A percentile compares a stretch with the other conserved stretches of the same genome.
phyloP scores from a whole-genome alignment of 2,113 vertebrate species.

The Castor canadensis region DNA sequence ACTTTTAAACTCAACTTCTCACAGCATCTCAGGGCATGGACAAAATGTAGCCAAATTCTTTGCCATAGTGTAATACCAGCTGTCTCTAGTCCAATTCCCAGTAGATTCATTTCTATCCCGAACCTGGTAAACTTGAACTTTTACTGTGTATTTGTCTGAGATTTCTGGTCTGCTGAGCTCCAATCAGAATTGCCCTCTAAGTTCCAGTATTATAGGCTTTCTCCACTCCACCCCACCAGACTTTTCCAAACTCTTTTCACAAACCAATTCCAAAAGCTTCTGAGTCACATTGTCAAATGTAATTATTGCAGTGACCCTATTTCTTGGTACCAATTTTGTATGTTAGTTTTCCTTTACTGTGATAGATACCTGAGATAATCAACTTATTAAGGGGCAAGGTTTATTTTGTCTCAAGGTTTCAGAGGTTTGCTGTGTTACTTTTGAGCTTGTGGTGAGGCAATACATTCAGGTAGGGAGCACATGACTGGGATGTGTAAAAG shows the following conservation, averaged over 20 bases:
- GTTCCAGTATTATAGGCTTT: background rate
- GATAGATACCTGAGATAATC: too few species aligned
- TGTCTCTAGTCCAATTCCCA: too few species aligned
- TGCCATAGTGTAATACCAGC: too few species aligned
- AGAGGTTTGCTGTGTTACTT: background rate
- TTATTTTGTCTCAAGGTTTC: background rate
- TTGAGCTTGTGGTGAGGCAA: too few species aligned
- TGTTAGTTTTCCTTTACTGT: too few species aligned
- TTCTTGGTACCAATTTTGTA: too few species aligned
- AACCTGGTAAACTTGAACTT: background rate
- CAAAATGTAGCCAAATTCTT: too few species aligned
- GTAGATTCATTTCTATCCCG: background rate
- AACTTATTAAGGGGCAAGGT: background rate
- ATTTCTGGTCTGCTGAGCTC: background rate
- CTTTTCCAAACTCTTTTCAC: background rate
- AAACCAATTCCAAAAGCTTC: background rate
- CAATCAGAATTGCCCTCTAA: background rate
- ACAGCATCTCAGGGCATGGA: too few species aligned
- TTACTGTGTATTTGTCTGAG: background rate
- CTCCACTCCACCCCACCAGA: background rate
- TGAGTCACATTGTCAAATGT: background rate
- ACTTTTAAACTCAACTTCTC: too few species aligned
- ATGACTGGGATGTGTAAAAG: background rate
- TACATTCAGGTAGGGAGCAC: too few species aligned
- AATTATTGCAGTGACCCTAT: background rate